Conservation (phyloP, 1,140 invertebrate genomes). For the Temnothorax nylanderi region DNA sequence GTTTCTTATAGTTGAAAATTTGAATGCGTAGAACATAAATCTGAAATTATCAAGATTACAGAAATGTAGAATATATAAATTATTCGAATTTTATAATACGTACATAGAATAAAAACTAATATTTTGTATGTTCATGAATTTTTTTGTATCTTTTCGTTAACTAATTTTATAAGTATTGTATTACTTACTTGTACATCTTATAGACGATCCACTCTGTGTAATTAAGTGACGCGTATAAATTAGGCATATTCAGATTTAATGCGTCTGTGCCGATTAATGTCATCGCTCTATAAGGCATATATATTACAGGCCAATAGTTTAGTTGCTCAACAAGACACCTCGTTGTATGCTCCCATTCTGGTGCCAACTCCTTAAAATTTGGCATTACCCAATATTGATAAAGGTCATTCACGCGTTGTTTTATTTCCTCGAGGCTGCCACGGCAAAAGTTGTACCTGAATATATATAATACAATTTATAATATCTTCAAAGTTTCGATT, state of each 20-base stretch:
- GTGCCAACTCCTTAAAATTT: slow-evolving; percentile 77
- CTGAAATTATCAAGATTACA: too few species aligned
- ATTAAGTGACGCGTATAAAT: slow-evolving; percentile 75
- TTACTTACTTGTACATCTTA: background rate
- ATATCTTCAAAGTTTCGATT: too few species aligned
- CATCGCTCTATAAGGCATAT: background rate
- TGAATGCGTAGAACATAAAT: too few species aligned
- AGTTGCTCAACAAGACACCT: slow-evolving; percentile 62
- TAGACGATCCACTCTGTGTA: slow-evolving; percentile 67
- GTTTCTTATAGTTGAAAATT: too few species aligned
- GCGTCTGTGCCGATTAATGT: background rate
- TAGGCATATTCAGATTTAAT: slow-evolving; percentile 66
- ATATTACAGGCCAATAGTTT: background rate
- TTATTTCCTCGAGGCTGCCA: slow-evolving; percentile 75
- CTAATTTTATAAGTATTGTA: too few species aligned
- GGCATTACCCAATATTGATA: slow-evolving; percentile 76
- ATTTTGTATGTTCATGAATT: too few species aligned
- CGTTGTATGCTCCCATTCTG: slow-evolving; percentile 84
- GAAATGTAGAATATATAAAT: too few species aligned
- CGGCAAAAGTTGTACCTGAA: slow-evolving; percentile 85
- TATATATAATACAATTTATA: too few species aligned
- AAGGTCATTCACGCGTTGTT: slow-evolving; percentile 80
- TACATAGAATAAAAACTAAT: too few species aligned
- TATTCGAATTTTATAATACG: too few species aligned
- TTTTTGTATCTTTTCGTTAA: too few species aligned